These are phyloP conservation scores for Gadopsis marmoratus DNA, from an alignment of 2,797 vertebrate genomes.

Conservation along the genomic window DNA sequence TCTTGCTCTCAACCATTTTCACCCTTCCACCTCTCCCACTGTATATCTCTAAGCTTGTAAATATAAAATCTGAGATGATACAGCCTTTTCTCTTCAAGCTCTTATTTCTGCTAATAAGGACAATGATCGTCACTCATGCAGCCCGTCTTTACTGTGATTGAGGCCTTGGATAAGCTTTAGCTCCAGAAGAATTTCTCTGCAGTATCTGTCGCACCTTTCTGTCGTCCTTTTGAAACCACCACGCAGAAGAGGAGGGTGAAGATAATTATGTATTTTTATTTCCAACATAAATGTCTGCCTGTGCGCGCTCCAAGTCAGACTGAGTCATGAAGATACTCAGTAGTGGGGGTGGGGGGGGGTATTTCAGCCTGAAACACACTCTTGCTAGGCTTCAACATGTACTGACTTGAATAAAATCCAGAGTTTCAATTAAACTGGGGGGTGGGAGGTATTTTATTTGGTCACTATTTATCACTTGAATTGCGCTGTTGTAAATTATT, in stretches of 20 bases:
- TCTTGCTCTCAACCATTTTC: conserved; percentile 66
- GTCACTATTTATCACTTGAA: conserved; percentile 57
- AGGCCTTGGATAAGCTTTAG: conserved; percentile 73
- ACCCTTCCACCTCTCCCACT: conserved; percentile 58
- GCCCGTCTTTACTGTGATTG: conserved; percentile 68
- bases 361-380: conserved; percentile 47
- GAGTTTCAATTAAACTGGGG: conserved; percentile 79
- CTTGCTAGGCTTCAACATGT: conserved; percentile 74
- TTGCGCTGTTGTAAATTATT: conserved; percentile 54
- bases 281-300: conserved; percentile 55
- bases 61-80: conserved; percentile 76
- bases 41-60: conserved; percentile 79
- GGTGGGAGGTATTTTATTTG: conserved; percentile 73
- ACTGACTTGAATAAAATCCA: conserved; percentile 85
- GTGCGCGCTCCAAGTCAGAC: conserved; percentile 57
- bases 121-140: conserved; percentile 48
- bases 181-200: conserved; percentile 60
- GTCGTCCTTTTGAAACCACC: conserved; percentile 54
- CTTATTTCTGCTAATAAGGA: conserved; percentile 67
- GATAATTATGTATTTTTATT: conserved; percentile 56
- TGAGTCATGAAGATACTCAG: conserved; percentile 57
- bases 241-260: conserved; percentile 69
- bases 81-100: conserved; percentile 65
- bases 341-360: conserved; percentile 43
- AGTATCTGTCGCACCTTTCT: conserved; percentile 55